Base-by-base conservation (phyloP, 2,797 vertebrate genomes). In the Ctenopoma multispine region DNA sequence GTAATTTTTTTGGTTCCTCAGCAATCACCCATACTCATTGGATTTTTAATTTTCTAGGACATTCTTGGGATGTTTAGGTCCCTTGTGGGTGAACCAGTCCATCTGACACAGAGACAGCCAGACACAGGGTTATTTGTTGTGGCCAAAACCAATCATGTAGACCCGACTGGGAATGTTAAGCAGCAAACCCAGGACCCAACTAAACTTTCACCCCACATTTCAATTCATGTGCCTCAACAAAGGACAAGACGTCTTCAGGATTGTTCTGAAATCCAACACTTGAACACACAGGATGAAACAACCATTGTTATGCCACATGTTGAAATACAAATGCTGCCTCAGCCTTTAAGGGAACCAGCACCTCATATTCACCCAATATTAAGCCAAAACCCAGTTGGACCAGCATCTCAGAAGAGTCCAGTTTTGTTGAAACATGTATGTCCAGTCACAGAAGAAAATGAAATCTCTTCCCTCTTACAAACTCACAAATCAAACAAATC, bases 71-170 rank as follows among this genome's bases (percentile, higher is more conserved):
- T 64, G 24, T 84, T 84, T 54, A 54, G 53, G 18, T 55, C 67
- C 10, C 41, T 77, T 62, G n/a, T 56, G 44, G 50, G 27, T 18
- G 62, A 80, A 44, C 29, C 20, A 31, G n/a, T 11, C 27, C 55
- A n/a, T 51, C 59, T 47, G 69, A 74, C 68, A 29, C 53, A 49
- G 15, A 77, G 20, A 54, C 63, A 69, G 47, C n/a, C 63, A 7
- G 58, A 83, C 15, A 40, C 54, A 0, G 86, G 85, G 6, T 60
- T 47, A 3, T 38, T 80, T 13, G 77, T 88, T 54, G 71, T 84
- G 48, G 83, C 72, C 54, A 86, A 54, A 86, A 77, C 74, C 63
- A 86, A 79, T 72, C 24, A 74, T 20, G 70, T 80, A 0, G 53
- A 81, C 13, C 69, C 72, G 44, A 63, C 66, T 46, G 81, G 49